These are phyloP conservation scores for Caenorhabditis uteleia DNA, from an alignment of 2,888 invertebrate species.

Conservation along the genomic window DNA sequence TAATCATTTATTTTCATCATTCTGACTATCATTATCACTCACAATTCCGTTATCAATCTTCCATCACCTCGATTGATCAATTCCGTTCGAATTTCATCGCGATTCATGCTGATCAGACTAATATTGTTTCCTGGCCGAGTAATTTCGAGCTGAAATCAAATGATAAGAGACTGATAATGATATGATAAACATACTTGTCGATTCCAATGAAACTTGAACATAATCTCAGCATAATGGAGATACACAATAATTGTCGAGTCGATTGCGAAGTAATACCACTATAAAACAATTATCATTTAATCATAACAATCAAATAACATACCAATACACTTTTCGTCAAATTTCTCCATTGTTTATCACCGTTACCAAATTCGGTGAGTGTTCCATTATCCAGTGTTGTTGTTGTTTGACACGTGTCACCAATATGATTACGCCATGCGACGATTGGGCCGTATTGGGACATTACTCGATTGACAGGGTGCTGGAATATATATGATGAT, in stretches of 20 bases:
- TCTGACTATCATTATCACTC: background rate
- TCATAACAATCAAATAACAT: background rate
- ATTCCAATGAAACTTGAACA: background rate
- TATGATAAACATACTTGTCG: too few relatives aligned
- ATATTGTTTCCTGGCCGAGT: slow-evolving; percentile 14
- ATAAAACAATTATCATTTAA: background rate
- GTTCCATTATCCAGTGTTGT: slow-evolving; percentile 9
- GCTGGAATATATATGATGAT: slow-evolving; percentile 9
- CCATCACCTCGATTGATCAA: slow-evolving; percentile 1
- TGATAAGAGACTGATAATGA: too few relatives aligned
- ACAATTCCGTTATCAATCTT: slow-evolving; percentile 13
- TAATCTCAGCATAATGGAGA: background rate
- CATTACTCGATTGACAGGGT: background rate
- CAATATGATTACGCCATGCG: slow-evolving; percentile 5
- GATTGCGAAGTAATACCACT: slow-evolving; percentile 9
- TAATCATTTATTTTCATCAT: background rate
- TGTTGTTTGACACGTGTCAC: slow-evolving; percentile 5
- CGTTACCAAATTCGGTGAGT: slow-evolving; percentile 12
- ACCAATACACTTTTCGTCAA: slow-evolving; percentile 7
- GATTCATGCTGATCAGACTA: slow-evolving; percentile 16
- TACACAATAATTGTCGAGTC: slow-evolving; percentile 8
- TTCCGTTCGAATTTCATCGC: slow-evolving; percentile 24
- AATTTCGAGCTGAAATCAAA: slow-evolving; percentile 30
- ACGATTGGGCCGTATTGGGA: background rate
- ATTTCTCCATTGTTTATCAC: slow-evolving; percentile 13